A percentile compares a stretch with the other conserved stretches of the same genome.
These are phyloP conservation scores for Phalloptychus januarius DNA, from an alignment of 2,797 vertebrate genomes.

Conservation along the genomic window DNA sequence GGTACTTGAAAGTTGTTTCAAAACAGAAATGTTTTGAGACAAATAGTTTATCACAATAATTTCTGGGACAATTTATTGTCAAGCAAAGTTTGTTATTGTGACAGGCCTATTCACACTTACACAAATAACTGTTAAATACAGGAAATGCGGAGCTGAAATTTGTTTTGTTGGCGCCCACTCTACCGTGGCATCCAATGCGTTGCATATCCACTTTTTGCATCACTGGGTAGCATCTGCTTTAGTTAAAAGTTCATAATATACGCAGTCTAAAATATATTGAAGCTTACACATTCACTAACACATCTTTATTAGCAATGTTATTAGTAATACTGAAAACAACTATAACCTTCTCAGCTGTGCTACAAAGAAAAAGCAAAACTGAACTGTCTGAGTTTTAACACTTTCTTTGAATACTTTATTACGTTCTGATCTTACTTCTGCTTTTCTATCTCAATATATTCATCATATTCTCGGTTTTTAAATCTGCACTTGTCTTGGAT, in stretches of 20 bases:
- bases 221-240: not conserved
- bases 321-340: not conserved
- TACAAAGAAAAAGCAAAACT: not conserved
- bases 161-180: no score
- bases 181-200: no score
- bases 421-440: not conserved
- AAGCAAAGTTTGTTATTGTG: no score
- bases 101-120: no score
- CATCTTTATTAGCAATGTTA: not conserved
- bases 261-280: not conserved
- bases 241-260: not conserved
- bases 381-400: not conserved
- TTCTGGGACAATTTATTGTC: no score
- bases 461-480: not conserved
- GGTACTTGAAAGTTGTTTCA: no score
- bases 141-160: no score
- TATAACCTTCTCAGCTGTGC: not conserved
- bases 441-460: not conserved
- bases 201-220: no score
- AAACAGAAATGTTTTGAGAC: no score
- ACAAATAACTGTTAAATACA: no score
- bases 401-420: not conserved
- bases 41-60: no score
- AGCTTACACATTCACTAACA: not conserved
- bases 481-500: not conserved